Evolutionary conservation across 2,888 invertebrate species (phyloP), one percentile per base, ranked within the genome.

Genomic region (Tetramorium bicarinatum): DNA sequence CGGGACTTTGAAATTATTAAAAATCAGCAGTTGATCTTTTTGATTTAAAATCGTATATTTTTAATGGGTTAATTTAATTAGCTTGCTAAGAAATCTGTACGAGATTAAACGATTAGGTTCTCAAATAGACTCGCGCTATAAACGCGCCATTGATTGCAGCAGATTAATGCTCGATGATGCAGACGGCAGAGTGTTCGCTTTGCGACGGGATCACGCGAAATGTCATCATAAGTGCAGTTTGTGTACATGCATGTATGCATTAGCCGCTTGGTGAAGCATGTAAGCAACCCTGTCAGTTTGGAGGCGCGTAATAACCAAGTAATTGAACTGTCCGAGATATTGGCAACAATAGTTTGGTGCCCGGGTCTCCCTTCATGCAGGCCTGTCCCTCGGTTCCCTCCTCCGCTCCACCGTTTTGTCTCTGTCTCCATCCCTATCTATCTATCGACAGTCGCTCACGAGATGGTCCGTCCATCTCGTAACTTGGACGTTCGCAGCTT

Each of bases 311-410:
- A 93, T 93, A 93, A 93, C 90, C 90, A 91, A 87, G 89, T 93
- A 92, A 93, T 93, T 92, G 93, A 93, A 93, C 92, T 91, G 91
- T 89, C 90, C 87, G 90, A 91, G 89, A 88, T 93, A 92, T 91
- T 91, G 89, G 90, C 85, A 89, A 90, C 91, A 89, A 88, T 87
- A 87, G 86, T 85, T 80, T 74, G 52, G 56, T 81, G 84, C 83
- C 71, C 29, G 47, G 47, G 66, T 84, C 74, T 85, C 87, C 66
- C 82, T 82, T 79, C 52, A 29, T 61, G n/a, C 80, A 64, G 41
- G n/a, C 56, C 54, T 47, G 64, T 71, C 54, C 66, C 71, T 80
- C 47, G 2, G 21, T 41, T 15, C 34, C 41, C 25, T 44, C 25
- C 34, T 34, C 59, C 41, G 1, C 9, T 7, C 49, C 49, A 4